phyloP scores from a whole-genome alignment of 2,113 vertebrate species.

The Capricornis sumatraensis region DNA sequence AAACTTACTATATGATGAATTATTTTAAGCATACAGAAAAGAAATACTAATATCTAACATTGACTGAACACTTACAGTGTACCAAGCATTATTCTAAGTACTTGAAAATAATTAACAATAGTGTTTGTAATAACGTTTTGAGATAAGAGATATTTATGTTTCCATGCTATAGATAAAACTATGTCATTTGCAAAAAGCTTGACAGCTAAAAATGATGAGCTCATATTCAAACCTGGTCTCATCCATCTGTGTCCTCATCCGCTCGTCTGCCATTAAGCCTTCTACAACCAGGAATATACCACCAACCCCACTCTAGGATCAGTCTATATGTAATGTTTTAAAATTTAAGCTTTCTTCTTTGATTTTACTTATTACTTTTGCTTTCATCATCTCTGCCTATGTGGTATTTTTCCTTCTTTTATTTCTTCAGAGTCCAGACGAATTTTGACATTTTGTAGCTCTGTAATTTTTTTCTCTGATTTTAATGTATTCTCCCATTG shows the following conservation, averaged over 20 bases:
- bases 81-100: neutral
- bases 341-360: neutral
- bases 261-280: neutral
- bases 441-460: neutral
- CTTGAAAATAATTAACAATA: neutral
- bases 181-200: neutral
- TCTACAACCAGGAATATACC: neutral
- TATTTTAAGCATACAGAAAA: neutral
- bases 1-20: neutral
- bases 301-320: neutral
- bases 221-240: neutral
- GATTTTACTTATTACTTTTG: neutral
- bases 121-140: neutral
- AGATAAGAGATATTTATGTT: neutral
- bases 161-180: neutral
- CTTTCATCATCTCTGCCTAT: neutral
- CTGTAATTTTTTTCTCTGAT: neutral
- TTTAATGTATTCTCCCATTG: neutral
- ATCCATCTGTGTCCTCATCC: fast-evolving
- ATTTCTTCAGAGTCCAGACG: neutral
- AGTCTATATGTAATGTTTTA: neutral
- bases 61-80: neutral
- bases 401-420: neutral
- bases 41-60: neutral
- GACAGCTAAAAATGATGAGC: neutral